Conservation (phyloP, 2,113 vertebrate genomes). For the Pitta sordida region DNA sequence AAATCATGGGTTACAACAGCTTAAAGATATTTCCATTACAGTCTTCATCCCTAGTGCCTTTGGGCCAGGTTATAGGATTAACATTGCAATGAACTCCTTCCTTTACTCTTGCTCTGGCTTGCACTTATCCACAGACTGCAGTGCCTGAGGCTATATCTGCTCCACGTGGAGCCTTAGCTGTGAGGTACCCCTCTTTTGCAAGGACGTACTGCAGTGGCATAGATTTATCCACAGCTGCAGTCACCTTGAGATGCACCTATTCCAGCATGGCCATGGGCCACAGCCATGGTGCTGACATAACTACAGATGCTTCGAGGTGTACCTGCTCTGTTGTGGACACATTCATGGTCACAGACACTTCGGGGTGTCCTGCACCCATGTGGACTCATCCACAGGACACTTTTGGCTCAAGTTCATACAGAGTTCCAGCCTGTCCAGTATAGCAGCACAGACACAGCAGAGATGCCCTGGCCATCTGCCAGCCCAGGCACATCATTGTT, state of each 20-base stretch:
- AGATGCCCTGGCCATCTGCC: background rate
- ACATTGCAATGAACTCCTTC: background rate
- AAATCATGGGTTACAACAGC: background rate
- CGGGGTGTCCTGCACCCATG: fast-evolving
- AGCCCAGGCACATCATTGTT: background rate
- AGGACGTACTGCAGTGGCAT: background rate
- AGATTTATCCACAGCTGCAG: background rate
- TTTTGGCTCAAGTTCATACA: fast-evolving
- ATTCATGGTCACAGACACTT: background rate
- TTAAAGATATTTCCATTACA: background rate
- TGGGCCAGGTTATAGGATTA: background rate
- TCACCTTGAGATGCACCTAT: background rate
- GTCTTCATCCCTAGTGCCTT: background rate
- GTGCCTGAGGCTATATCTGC: background rate
- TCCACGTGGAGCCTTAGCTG: background rate
- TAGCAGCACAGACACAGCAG: background rate
- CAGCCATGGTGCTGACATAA: background rate
- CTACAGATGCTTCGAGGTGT: background rate
- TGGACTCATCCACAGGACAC: background rate
- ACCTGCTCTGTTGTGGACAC: background rate
- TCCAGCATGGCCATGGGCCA: background rate
- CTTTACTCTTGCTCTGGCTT: background rate
- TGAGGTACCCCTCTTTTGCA: background rate
- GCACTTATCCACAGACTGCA: background rate
- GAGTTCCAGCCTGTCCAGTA: background rate